Evolutionary conservation across 53 echinoderm and acorn worm species (phyloP).

Genomic region (Echinometra lucunter): DNA sequence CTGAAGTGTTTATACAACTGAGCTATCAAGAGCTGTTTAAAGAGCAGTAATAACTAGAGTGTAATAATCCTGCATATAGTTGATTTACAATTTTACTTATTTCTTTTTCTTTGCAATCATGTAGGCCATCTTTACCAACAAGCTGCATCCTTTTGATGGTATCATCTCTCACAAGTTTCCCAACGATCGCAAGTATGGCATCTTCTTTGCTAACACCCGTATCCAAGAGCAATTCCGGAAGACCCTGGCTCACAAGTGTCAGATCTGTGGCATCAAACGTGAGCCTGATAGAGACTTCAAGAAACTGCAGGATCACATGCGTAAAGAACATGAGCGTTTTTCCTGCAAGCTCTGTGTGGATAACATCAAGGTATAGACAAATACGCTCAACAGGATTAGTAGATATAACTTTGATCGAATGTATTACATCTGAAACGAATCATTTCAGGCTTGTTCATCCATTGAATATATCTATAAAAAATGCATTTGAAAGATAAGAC

Average conservation of each 20-base stretch:
- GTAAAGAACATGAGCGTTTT: slow-evolving; percentile 90
- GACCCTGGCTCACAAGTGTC: slow-evolving; percentile 76
- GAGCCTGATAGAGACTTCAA: slow-evolving; percentile 67
- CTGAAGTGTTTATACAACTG: too few species aligned
- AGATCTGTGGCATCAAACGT: slow-evolving; percentile 65
- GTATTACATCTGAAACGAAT: background rate
- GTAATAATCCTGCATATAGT: too few species aligned
- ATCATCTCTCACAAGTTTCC: slow-evolving; percentile 94
- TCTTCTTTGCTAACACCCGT: slow-evolving; percentile 79
- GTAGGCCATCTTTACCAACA: slow-evolving; percentile 85
- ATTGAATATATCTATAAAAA: too few species aligned
- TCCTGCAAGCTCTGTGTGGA: slow-evolving; percentile 92
- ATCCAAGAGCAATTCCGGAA: slow-evolving; percentile 79
- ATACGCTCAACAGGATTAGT: too few species aligned
- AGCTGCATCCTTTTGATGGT: slow-evolving; percentile 86
- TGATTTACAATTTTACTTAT: background rate
- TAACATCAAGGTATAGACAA: slow-evolving; percentile 85
- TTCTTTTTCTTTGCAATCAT: background rate
- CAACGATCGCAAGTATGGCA: slow-evolving; percentile 79
- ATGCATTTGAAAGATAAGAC: too few species aligned
- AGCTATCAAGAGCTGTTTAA: too few species aligned
- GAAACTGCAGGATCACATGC: slow-evolving; percentile 89
- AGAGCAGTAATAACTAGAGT: too few species aligned
- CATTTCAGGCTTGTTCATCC: background rate
- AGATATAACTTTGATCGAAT: too few species aligned